Evolutionary conservation across 2,797 vertebrate species (phyloP).

Genomic region (Psittacula derbiana): DNA sequence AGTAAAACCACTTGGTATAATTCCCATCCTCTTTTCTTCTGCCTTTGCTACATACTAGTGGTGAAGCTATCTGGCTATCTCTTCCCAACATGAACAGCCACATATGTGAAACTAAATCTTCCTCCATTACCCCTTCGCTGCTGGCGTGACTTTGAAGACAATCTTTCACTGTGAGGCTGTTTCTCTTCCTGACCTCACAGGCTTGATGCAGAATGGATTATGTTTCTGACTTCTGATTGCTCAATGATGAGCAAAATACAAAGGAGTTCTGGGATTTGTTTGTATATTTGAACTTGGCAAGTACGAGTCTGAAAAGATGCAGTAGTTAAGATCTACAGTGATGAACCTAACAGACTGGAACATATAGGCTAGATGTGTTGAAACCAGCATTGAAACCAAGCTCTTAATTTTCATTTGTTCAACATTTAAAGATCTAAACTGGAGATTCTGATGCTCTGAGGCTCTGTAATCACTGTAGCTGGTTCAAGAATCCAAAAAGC

Average conservation of each 20-base stretch:
- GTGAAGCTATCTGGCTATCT: not conserved
- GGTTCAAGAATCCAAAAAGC: not conserved
- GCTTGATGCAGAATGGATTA: not conserved
- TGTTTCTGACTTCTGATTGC: not conserved
- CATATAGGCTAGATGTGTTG: not conserved
- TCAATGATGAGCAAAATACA: not conserved
- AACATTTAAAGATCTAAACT: not conserved
- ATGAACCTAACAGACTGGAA: not conserved
- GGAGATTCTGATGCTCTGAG: not conserved
- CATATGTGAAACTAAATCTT: not conserved
- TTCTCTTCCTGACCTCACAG: not conserved
- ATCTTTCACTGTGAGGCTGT: not conserved
- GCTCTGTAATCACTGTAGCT: not conserved
- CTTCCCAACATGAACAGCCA: not conserved
- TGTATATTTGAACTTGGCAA: not conserved
- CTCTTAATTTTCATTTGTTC: not conserved
- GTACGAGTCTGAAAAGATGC: not conserved
- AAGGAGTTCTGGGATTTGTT: not conserved
- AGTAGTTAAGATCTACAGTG: not conserved
- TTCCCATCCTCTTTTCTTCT: not conserved
- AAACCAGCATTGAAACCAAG: not conserved
- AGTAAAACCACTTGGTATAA: not conserved
- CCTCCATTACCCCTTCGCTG: not conserved
- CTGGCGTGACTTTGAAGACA: not conserved
- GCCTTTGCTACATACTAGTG: not conserved